A percentile compares a stretch with the other conserved stretches of the same genome.
Evolutionary conservation across 2,888 invertebrate species (phyloP).

Genomic region (Lepidonotus clava): DNA sequence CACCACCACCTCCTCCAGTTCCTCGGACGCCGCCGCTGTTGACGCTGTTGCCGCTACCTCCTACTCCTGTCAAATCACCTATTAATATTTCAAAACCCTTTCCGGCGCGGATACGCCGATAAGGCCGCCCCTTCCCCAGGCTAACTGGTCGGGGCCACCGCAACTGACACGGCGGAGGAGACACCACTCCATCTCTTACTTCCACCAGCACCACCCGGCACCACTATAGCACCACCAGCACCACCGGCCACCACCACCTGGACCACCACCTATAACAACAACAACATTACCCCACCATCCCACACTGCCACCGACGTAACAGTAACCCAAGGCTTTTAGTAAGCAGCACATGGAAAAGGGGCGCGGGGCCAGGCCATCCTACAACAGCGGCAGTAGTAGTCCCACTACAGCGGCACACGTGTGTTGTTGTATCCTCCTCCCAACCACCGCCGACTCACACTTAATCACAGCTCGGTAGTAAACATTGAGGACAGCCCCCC

Average conservation of each 20-base stretch:
- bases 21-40: no score
- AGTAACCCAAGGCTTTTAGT: background rate
- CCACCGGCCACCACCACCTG: no score
- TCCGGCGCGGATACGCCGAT: conserved; percentile 18
- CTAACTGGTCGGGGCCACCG: background rate
- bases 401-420: background rate
- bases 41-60: no score
- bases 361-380: background rate
- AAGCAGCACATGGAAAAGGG: conserved; percentile 6
- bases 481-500: background rate
- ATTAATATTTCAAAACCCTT: conserved; percentile 26
- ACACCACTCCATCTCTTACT: no score
- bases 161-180: background rate
- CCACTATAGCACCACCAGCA: no score
- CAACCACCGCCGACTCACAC: background rate
- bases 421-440: no score
- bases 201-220: no score
- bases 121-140: background rate
- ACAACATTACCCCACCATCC: no score
- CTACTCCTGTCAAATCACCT: conserved; percentile 12
- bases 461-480: background rate
- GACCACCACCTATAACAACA: no score
- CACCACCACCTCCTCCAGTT: no score
- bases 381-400: no score
- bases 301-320: no score